A percentile compares a stretch with the other conserved stretches of the same genome.
phyloP scores from a whole-genome alignment of 2,888 invertebrate genomes.

The Cheilosia soror region DNA sequence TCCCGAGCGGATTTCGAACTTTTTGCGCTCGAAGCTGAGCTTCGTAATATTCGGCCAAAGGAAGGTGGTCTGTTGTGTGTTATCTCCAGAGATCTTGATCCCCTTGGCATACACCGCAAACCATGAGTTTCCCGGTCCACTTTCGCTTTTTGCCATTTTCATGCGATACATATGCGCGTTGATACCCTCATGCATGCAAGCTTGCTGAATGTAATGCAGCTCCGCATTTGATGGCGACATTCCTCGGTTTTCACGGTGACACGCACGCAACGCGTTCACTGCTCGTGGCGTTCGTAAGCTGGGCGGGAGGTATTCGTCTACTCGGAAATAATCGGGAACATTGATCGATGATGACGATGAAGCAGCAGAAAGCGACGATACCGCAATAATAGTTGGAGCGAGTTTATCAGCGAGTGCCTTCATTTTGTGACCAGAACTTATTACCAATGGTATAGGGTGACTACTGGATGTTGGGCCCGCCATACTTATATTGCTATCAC shows the following conservation, averaged over 20 bases:
- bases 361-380: constrained; percentile 76
- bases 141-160: constrained; percentile 90
- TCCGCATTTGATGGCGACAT: constrained; percentile 92
- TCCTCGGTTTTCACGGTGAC: constrained; percentile 93
- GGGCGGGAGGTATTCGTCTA: constrained; percentile 93
- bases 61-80: constrained; percentile 91
- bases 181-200: constrained; percentile 92
- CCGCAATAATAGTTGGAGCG: constrained; percentile 66
- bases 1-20: constrained; percentile 97
- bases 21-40: constrained; percentile 97
- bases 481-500: constrained; percentile 68
- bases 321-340: constrained; percentile 88
- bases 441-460: constrained; percentile 48
- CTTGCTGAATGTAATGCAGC: constrained; percentile 94
- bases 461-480: constrained; percentile 55
- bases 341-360: constrained; percentile 77
- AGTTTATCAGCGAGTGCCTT: constrained; percentile 64
- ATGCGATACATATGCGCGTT: constrained; percentile 95
- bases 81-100: constrained; percentile 92
- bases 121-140: constrained; percentile 91
- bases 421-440: constrained; percentile 68
- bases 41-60: constrained; percentile 98
- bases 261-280: constrained; percentile 86
- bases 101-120: constrained; percentile 96
- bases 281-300: constrained; percentile 86